These are phyloP conservation scores for Pentalonia nigronervosa DNA, from an alignment of 1,140 invertebrate species.

Conservation along the genomic window DNA sequence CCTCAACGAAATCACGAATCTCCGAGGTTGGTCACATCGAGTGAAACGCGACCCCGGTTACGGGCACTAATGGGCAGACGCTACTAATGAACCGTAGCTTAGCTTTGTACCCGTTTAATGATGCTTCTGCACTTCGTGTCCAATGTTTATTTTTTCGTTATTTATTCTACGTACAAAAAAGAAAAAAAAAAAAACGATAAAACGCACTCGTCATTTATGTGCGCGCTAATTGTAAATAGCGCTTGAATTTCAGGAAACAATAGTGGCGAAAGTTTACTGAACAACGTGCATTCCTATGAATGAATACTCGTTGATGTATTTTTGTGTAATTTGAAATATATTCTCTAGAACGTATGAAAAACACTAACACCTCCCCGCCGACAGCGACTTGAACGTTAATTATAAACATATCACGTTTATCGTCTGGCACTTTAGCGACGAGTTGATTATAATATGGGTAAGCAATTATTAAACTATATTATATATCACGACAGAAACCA, in stretches of 20 bases:
- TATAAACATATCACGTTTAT: not conserved
- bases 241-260: not conserved
- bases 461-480: not conserved
- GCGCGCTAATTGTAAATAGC: not conserved
- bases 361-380: too few species aligned
- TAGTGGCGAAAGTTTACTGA: not conserved
- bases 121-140: not conserved
- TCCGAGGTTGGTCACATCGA: not conserved
- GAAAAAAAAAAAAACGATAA: not conserved
- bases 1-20: not conserved
- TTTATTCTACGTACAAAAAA: not conserved
- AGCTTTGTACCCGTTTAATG: constrained; percentile 46
- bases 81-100: constrained; percentile 37
- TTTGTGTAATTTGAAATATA: not conserved
- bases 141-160: constrained; percentile 46
- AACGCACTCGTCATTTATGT: not conserved
- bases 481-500: not conserved
- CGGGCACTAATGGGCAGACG: not conserved
- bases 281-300: not conserved
- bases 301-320: too few species aligned
- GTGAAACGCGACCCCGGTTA: not conserved
- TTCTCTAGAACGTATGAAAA: too few species aligned
- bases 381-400: too few species aligned
- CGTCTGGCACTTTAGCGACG: too few species aligned
- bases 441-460: not conserved